Evolutionary conservation across 2,797 vertebrate genomes (phyloP), one percentile per base, ranked within the genome.

Genomic region (Heliangelus exortis): DNA sequence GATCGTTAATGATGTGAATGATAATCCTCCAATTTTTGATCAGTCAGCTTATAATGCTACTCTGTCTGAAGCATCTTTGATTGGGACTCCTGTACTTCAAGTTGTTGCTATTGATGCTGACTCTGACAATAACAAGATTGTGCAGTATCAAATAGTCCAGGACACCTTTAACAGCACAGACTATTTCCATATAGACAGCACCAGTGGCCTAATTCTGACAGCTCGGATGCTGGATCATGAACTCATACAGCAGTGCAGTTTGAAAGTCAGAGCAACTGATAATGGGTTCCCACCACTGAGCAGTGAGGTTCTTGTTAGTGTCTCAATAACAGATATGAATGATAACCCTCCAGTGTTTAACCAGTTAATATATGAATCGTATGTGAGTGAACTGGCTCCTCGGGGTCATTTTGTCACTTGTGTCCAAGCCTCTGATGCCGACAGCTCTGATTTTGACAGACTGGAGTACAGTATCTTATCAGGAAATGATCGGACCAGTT

Each of bases 321-420:
- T 99, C 82, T 97, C 98, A 26, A 97, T 99, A 82, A 99, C 98
- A 16, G 99, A 99, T 81, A 98, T 99, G 92, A 99, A 99, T 47
- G 99, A 99, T 97, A 99, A 99, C 75, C 98, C 99, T 94, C 99
- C 99, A 2, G 91, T 99, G 88, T 99, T 99, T 93, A 99, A 99
- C 96, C 99, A 99, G 95, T 97, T 99, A 81, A 98, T 99, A 59
- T 99, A 99, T 51, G 99, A 99, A 95, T 99, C 99, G 0, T 99
- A 99, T 4, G 98, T 99, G 58, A 99, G 99, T 7, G 99, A 99
- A 96, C 96, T 99, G 78, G 99, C 99, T 26, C 98, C 99, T 25
- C 98, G 98, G 26, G 99, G 98, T 67, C 99, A 99, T 97, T 99
- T 99, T 97, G 98, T 99, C 53, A 99, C 99, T 62, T 99, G 99